Conservation (phyloP, 2,797 vertebrate genomes). For the Tarsius wallacei region DNA sequence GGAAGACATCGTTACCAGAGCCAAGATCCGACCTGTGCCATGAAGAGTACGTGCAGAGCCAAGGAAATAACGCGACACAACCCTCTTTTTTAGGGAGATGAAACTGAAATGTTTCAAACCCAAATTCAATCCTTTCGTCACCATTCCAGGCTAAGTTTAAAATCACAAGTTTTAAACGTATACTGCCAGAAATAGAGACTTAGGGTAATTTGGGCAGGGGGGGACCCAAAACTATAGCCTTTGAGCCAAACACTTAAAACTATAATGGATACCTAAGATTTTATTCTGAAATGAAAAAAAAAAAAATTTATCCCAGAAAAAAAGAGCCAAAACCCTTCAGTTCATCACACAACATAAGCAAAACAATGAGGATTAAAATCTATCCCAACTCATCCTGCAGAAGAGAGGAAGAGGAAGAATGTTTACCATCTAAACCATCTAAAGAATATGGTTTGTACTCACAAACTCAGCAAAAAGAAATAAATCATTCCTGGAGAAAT, state of each 20-base stretch:
- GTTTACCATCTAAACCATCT: background rate
- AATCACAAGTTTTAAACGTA: slow-evolving; percentile 32
- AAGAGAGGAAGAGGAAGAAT: background rate
- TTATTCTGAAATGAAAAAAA: background rate
- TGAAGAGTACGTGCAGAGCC: background rate
- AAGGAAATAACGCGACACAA: slow-evolving; percentile 61
- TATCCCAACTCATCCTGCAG: background rate
- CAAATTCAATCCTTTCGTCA: slow-evolving; percentile 23
- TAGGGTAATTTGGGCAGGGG: background rate
- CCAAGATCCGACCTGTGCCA: slow-evolving; percentile 74
- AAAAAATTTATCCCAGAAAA: background rate
- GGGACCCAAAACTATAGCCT: background rate
- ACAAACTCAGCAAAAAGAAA: background rate
- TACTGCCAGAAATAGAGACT: background rate
- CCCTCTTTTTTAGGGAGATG: slow-evolving; percentile 26
- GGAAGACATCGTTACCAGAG: slow-evolving; percentile 56
- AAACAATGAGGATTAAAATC: slow-evolving; percentile 52
- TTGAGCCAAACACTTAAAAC: slow-evolving; percentile 1
- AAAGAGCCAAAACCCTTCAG: slow-evolving; percentile 1
- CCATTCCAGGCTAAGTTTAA: slow-evolving; percentile 32
- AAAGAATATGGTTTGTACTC: background rate
- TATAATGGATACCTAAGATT: background rate
- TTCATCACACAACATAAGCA: slow-evolving; percentile 30
- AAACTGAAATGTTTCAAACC: slow-evolving; percentile 53
- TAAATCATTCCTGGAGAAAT: background rate